Evolutionary conservation across 2,888 invertebrate genomes (phyloP).

Genomic region (Alsophila aescularia): DNA sequence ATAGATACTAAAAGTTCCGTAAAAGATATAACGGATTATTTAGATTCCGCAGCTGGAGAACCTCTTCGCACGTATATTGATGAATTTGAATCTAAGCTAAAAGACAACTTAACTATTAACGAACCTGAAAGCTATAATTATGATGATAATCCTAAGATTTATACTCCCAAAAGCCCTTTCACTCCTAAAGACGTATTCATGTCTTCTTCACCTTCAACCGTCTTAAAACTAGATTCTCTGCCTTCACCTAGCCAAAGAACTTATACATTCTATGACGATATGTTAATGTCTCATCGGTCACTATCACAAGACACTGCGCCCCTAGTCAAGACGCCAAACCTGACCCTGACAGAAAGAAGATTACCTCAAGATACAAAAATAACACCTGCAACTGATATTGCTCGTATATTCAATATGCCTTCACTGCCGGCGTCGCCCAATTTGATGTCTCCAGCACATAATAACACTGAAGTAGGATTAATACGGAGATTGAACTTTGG

Average conservation of each 20-base stretch:
- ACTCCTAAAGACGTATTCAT: constrained; percentile 3
- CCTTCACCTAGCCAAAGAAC: constrained; percentile 21
- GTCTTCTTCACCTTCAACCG: constrained; percentile 41
- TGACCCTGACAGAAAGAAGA: constrained; percentile 26
- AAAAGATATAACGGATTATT: constrained; percentile 68
- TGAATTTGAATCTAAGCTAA: constrained; percentile 73
- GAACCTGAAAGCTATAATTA: constrained; percentile 37
- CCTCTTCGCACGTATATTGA: constrained; percentile 74
- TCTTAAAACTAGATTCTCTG: constrained; percentile 20
- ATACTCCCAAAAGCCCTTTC: constrained; percentile 5
- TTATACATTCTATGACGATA: constrained; percentile 17
- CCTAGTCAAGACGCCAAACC: constrained; percentile 23
- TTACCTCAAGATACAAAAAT: constrained; percentile 20
- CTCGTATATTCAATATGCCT: constrained; percentile 16
- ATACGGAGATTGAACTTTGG: constrained; percentile 53
- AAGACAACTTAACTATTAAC: constrained; percentile 49
- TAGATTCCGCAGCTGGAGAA: constrained; percentile 73
- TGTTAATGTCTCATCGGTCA: constrained; percentile 20
- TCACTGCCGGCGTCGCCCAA: constrained; percentile 29
- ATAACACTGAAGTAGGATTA: constrained; percentile 46
- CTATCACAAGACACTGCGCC: constrained; percentile 32
- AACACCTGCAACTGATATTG: constrained; percentile 22
- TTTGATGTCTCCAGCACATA: constrained; percentile 22
- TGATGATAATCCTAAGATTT: constrained; percentile 36
- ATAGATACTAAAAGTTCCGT: constrained; percentile 42